Conservation (phyloP, 2,797 vertebrate species). For the Halcyon leucocephala region DNA sequence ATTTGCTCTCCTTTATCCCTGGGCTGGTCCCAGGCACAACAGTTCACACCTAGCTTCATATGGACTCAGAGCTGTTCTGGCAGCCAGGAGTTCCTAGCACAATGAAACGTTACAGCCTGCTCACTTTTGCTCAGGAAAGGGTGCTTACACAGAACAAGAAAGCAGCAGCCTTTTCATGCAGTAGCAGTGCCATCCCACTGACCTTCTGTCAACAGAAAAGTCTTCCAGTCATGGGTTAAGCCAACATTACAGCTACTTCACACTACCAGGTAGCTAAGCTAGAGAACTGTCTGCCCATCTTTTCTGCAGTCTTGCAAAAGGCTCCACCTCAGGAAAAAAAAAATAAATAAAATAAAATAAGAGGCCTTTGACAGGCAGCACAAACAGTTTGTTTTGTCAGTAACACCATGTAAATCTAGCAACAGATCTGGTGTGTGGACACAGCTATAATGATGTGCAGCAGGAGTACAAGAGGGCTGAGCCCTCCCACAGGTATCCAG, state of each 20-base stretch:
- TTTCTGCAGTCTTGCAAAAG: neutral
- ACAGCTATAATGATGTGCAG: neutral
- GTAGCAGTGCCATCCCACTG: neutral
- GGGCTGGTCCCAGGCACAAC: neutral
- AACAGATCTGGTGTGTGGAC: constrained; percentile 4
- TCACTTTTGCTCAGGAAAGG: neutral
- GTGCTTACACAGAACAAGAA: neutral
- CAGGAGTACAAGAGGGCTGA: constrained; percentile 12
- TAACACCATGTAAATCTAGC: constrained; percentile 22
- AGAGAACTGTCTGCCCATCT: neutral
- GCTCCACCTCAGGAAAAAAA: neutral
- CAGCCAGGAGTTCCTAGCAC: neutral
- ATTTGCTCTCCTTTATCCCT: neutral
- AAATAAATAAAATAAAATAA: neutral
- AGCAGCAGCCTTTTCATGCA: constrained; percentile 5
- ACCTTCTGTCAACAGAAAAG: constrained; percentile 48
- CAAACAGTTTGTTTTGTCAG: constrained; percentile 42
- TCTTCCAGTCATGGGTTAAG: constrained; percentile 30
- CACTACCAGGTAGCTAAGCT: neutral
- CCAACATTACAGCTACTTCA: neutral
- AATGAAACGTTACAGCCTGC: neutral
- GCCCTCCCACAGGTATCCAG: constrained; percentile 39
- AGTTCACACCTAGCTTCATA: neutral
- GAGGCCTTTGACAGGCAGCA: neutral
- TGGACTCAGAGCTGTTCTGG: neutral